phyloP scores from a whole-genome alignment of 2,888 invertebrate species.

The Drosophila phalerata region DNA sequence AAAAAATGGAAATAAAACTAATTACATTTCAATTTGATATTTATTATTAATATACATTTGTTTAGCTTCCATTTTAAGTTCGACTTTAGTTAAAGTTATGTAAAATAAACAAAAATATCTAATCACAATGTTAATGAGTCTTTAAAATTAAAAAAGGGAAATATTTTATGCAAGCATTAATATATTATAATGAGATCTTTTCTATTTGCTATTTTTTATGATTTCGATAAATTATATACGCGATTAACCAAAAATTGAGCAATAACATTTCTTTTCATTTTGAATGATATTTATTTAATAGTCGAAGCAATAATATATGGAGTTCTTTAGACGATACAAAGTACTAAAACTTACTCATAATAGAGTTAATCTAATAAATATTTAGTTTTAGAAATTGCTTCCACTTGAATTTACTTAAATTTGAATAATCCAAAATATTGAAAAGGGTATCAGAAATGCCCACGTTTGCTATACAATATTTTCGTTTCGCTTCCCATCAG shows the following conservation, averaged over 20 bases:
- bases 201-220: too few species aligned
- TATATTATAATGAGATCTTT: too few species aligned
- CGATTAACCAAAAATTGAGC: neutral
- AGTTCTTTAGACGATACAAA: neutral
- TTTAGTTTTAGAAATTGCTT: conserved; percentile 2
- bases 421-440: conserved; percentile 14
- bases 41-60: too few species aligned
- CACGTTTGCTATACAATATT: conserved; percentile 5
- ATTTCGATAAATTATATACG: too few species aligned
- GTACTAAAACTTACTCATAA: neutral
- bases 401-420: conserved; percentile 1
- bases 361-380: conserved; percentile 8
- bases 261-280: neutral
- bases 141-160: neutral
- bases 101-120: too few species aligned
- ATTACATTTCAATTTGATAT: neutral
- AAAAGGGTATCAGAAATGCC: conserved; percentile 34
- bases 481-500: conserved; percentile 42
- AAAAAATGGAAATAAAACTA: neutral
- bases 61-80: too few species aligned
- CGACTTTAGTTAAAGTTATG: too few species aligned
- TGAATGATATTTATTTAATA: neutral
- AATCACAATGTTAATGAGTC: too few species aligned
- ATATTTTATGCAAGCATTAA: neutral
- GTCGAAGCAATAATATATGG: neutral